A percentile compares a stretch with the other conserved stretches of the same genome.
These are phyloP conservation scores for Leguminivora glycinivorella DNA, from an alignment of 1,140 invertebrate species.

Conservation along the genomic window DNA sequence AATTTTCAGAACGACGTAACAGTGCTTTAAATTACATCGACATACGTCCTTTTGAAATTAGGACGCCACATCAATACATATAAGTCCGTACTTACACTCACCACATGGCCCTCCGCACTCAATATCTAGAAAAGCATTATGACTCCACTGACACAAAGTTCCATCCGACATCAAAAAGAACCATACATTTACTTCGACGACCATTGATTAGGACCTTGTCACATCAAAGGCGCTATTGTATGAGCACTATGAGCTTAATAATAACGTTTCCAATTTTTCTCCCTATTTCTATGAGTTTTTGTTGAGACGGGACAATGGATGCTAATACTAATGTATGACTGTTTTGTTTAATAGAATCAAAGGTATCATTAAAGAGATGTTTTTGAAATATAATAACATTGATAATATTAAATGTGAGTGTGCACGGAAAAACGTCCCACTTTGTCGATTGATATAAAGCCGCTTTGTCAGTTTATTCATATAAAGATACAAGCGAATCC, in stretches of 20 bases:
- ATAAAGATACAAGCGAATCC: no score
- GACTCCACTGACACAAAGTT: conserved; percentile 36
- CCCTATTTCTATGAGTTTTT: conserved; percentile 29
- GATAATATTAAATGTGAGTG: no score
- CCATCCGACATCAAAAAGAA: conserved; percentile 57
- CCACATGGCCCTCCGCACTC: conserved; percentile 31
- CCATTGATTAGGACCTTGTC: conserved; percentile 68
- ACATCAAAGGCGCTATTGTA: conserved; percentile 71
- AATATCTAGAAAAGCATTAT: conserved; percentile 43
- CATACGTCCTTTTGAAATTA: background rate
- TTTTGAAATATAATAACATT: background rate
- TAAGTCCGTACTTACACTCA: conserved; percentile 20
- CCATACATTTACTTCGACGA: conserved; percentile 49
- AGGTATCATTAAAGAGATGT: background rate
- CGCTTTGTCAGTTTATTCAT: no score
- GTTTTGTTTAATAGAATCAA: conserved; percentile 7
- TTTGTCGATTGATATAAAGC: no score
- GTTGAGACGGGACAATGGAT: conserved; percentile 23
- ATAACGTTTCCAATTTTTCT: conserved; percentile 61
- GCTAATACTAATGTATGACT: conserved; percentile 25
- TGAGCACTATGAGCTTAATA: conserved; percentile 56
- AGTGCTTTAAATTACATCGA: background rate
- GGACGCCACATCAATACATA: background rate
- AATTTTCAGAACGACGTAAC: background rate
- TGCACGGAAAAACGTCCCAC: no score